These are phyloP conservation scores for Tapera naevia DNA, from an alignment of 2,797 vertebrate species.

Conservation along the genomic window DNA sequence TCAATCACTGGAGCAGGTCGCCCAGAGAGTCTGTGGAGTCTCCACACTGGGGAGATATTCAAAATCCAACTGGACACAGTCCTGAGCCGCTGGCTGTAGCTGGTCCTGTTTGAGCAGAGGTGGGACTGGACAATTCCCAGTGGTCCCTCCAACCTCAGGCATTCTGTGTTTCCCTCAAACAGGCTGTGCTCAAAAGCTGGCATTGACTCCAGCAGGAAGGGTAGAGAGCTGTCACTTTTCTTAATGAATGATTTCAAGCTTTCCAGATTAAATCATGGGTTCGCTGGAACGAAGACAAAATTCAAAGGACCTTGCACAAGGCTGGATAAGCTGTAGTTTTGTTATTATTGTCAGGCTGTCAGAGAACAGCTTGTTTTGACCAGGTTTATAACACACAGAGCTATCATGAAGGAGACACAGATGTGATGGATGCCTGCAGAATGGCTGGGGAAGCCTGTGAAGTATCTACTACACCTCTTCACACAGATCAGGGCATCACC, in stretches of 20 bases:
- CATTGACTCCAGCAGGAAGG: neutral
- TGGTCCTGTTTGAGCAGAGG: neutral
- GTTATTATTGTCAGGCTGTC: neutral
- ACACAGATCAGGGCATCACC: neutral
- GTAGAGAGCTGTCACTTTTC: accelerated
- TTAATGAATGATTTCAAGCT: neutral
- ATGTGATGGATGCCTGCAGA: accelerated
- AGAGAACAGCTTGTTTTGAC: neutral
- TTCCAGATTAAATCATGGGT: neutral
- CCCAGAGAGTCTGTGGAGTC: neutral
- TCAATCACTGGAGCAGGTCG: neutral
- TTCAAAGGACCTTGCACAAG: neutral
- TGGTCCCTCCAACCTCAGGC: neutral
- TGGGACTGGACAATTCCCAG: neutral
- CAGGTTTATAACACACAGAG: neutral
- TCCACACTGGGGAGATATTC: neutral
- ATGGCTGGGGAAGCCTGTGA: neutral
- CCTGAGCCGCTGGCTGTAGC: neutral
- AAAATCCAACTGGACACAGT: neutral
- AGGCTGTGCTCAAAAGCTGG: too few relatives aligned
- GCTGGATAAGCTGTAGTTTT: neutral
- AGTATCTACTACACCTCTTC: neutral
- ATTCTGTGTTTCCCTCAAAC: accelerated
- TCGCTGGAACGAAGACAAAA: neutral
- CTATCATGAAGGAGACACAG: neutral